Evolutionary conservation across 2,888 invertebrate species (phyloP).

Genomic region (Catocala fraxini): DNA sequence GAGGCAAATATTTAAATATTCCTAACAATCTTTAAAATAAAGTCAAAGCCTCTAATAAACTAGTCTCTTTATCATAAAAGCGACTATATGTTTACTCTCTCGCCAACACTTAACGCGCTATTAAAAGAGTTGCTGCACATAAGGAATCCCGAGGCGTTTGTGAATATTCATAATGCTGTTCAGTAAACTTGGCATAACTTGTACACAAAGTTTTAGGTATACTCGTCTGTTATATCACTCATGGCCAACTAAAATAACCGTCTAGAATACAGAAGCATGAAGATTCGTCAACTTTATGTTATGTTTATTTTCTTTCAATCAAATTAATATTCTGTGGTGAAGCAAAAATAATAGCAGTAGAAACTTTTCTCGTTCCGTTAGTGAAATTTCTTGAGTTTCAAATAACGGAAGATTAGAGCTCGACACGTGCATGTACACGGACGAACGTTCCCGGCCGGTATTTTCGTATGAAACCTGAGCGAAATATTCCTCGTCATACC

Average conservation of each 20-base stretch:
- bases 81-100: constrained; percentile 36
- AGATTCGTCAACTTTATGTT: constrained; percentile 44
- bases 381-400: constrained; percentile 56
- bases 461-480: constrained; percentile 53
- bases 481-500: constrained; percentile 66
- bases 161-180: constrained; percentile 78
- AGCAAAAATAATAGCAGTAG: constrained; percentile 43
- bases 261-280: constrained; percentile 42
- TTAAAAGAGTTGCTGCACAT: constrained; percentile 68
- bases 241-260: constrained; percentile 53
- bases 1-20: background rate
- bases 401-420: constrained; percentile 61
- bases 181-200: constrained; percentile 65
- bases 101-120: constrained; percentile 63
- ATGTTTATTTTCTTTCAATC: constrained; percentile 49
- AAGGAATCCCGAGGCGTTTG: constrained; percentile 67
- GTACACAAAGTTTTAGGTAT: constrained; percentile 59
- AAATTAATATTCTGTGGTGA: constrained; percentile 43
- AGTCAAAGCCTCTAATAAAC: background rate
- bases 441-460: constrained; percentile 44
- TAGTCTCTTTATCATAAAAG: constrained; percentile 23
- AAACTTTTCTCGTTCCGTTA: constrained; percentile 53
- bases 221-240: constrained; percentile 57
- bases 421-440: constrained; percentile 51
- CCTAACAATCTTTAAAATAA: background rate